phyloP scores from a whole-genome alignment of 2,888 invertebrate species.

The Campaea margaritaria region DNA sequence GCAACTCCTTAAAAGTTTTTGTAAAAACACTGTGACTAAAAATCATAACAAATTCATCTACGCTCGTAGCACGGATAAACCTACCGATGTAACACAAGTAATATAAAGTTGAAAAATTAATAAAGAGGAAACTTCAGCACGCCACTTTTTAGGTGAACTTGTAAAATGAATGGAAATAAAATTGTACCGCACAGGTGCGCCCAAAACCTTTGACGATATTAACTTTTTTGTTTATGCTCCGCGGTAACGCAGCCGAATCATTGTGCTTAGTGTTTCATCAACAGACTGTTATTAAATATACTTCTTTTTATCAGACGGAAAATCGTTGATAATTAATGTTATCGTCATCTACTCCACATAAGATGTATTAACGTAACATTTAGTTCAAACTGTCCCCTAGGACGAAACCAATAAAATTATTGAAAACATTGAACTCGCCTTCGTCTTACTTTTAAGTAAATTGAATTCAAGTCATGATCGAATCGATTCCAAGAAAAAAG shows the following conservation, averaged over 20 bases:
- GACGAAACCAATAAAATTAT: slow-evolving; percentile 11
- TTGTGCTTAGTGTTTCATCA: slow-evolving; percentile 51
- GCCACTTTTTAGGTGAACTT: slow-evolving; percentile 82
- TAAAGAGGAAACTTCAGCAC: slow-evolving; percentile 82
- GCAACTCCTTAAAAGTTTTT: neutral
- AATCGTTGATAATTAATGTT: too few species aligned
- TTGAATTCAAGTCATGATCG: slow-evolving; percentile 68
- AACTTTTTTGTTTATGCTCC: slow-evolving; percentile 78
- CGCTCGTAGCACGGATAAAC: slow-evolving; percentile 67
- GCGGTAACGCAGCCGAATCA: slow-evolving; percentile 57
- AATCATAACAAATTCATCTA: slow-evolving; percentile 29
- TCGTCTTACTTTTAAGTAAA: slow-evolving; percentile 47
- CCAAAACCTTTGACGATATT: slow-evolving; percentile 82
- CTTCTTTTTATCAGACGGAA: too few species aligned
- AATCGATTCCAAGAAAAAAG: slow-evolving; percentile 63
- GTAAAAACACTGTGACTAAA: slow-evolving; percentile 4
- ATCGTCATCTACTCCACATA: too few species aligned
- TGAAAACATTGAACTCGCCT: neutral
- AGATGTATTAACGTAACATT: too few species aligned
- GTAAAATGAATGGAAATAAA: slow-evolving; percentile 85
- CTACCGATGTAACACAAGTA: slow-evolving; percentile 77
- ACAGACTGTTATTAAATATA: slow-evolving; percentile 35
- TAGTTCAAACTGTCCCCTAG: neutral
- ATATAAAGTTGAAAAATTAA: slow-evolving; percentile 86
- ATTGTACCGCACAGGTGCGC: slow-evolving; percentile 83